Evolutionary conservation across 2,888 invertebrate genomes (phyloP), one percentile per base, ranked within the genome.

Genomic region (Hofmannophila pseudospretella): DNA sequence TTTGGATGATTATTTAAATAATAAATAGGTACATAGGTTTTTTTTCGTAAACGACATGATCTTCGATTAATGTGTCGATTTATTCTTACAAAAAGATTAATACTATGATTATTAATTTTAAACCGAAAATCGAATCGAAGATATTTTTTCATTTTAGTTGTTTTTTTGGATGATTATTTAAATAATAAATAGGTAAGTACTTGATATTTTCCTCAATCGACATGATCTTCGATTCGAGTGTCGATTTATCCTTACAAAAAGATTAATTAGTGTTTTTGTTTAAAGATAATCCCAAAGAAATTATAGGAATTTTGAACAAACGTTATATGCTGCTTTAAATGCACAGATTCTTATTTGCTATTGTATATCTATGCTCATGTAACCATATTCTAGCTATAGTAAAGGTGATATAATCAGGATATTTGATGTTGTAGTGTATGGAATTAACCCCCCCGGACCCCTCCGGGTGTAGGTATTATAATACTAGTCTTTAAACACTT

Each of bases 271-370:
- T 23, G 23, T 23, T 37, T 38, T 43, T 38, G 39, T 37, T 49
- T 44, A 43, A 42, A 36, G 58, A 47, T 51, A 58, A 65, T 61
- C 63, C 69, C 75, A 71, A 74, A 72, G 70, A 75, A 54, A 49
- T 58, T 61, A 8, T 63, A 64, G 77, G 76, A 75, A 78, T 79
- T 78, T 80, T 77, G 81, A 80, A 81, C 79, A 77, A 79, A 70
- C 68, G 71, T 66, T 61, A 56, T 57, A 60, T 67, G 67, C 62
- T 62, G 56, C 52, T 58, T 54, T 60, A 58, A 53, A 54, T 53
- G 50, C 44, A 51, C 57, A 54, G 48, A 49, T 50, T 54, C 54
- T 61, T 40, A 57, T 68, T 67, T 63, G 56, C 52, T 51, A 45
- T 50, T 39, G 41, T 53, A 54, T 67, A 58, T 59, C 45, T 67